Evolutionary conservation across 2,797 vertebrate genomes (phyloP).

Genomic region (Alexandromys oeconomus): DNA sequence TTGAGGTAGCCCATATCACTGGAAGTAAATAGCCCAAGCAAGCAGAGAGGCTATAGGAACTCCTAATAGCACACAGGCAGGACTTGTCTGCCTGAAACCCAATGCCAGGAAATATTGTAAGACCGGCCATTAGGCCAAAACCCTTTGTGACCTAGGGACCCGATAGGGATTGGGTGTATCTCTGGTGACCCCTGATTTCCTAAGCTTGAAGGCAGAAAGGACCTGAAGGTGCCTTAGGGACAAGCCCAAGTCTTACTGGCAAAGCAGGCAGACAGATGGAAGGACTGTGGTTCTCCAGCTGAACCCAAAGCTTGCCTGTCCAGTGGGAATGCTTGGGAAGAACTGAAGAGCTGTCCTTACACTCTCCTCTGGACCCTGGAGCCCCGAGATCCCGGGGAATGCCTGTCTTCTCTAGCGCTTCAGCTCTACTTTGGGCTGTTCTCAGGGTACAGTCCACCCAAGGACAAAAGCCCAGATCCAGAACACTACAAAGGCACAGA

Average conservation of each 20-base stretch:
- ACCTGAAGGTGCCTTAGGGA: neutral
- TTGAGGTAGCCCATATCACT: rapidly evolving
- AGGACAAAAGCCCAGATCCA: neutral
- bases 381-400: too few species aligned
- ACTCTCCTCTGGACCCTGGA: rapidly evolving
- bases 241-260: neutral
- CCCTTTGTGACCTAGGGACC: neutral
- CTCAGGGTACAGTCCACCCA: neutral
- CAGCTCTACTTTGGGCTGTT: neutral
- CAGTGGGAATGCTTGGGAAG: rapidly evolving
- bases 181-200: neutral
- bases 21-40: neutral
- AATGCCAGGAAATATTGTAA: neutral
- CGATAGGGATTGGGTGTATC: too few species aligned
- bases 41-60: neutral
- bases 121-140: neutral
- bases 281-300: neutral
- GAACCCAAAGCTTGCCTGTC: too few species aligned
- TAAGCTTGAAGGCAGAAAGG: neutral
- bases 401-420: neutral
- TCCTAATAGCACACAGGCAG: neutral
- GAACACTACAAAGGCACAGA: neutral
- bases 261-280: neutral
- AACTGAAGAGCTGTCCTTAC: neutral
- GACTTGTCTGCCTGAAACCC: neutral